Evolutionary conservation across 2,797 vertebrate genomes (phyloP).

Genomic region (Potorous gilbertii): DNA sequence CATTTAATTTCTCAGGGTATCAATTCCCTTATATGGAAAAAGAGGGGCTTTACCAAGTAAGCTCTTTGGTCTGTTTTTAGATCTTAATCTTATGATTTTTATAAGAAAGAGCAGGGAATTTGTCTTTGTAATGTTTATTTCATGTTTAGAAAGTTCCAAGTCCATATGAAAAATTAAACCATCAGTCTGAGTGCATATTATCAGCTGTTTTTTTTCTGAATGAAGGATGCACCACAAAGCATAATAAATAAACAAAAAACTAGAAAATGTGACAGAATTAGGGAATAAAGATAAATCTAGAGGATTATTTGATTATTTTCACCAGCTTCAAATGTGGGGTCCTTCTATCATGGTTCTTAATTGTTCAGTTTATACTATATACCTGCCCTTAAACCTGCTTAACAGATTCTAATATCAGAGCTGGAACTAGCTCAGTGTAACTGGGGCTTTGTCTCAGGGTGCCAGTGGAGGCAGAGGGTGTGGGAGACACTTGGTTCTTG

Average conservation of each 20-base stretch:
- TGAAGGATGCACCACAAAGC: background rate
- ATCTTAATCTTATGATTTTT: background rate
- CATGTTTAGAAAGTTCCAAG: background rate
- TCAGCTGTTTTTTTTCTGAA: slow-evolving; percentile 8
- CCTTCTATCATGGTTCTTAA: background rate
- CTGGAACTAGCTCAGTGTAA: background rate
- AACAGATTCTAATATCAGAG: background rate
- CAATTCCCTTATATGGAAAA: background rate
- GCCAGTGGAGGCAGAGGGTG: too few relatives aligned
- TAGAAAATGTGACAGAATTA: background rate
- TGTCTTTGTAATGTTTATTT: background rate
- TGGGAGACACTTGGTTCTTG: background rate
- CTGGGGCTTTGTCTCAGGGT: too few relatives aligned
- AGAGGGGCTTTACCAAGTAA: background rate
- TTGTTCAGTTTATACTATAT: background rate
- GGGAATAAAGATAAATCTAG: background rate
- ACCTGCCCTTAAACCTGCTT: background rate
- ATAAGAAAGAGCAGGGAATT: background rate
- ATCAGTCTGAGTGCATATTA: background rate
- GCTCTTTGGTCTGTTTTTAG: background rate
- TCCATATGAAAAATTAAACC: slow-evolving; percentile 28
- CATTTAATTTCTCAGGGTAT: background rate
- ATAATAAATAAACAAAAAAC: background rate
- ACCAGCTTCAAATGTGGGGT: background rate
- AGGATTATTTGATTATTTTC: background rate